Evolutionary conservation across 2,888 invertebrate genomes (phyloP).

Genomic region (Temnothorax unifasciatus): DNA sequence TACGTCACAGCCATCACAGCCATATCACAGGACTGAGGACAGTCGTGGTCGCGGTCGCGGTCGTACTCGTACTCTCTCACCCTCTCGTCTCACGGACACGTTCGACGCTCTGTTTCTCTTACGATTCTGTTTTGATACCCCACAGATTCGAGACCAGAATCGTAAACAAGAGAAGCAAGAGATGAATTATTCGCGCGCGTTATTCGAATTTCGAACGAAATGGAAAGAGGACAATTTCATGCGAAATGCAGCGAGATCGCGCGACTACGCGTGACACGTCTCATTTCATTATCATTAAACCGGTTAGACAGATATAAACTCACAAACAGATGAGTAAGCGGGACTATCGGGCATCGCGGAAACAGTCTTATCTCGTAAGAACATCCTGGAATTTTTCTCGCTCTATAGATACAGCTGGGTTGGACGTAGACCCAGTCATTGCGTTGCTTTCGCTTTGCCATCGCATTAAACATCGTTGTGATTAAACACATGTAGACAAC

Average conservation of each 20-base stretch:
- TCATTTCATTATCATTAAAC: conserved; percentile 33
- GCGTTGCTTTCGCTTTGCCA: neutral
- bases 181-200: neutral
- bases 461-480: neutral
- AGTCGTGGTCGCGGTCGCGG: no score
- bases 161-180: neutral
- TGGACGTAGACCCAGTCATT: neutral
- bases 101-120: neutral
- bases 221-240: neutral
- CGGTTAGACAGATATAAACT: neutral
- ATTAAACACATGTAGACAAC: neutral
- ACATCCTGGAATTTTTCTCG: conserved; percentile 70
- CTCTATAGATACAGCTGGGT: conserved; percentile 28
- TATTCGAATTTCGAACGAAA: neutral
- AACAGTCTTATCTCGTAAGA: conserved; percentile 72
- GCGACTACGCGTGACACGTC: neutral
- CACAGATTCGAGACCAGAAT: neutral
- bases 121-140: conserved; percentile 13
- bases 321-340: conserved; percentile 59
- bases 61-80: no score
- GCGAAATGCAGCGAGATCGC: neutral
- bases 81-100: no score
- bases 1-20: no score
- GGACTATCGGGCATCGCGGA: conserved; percentile 68
- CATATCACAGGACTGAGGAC: no score